Evolutionary conservation across 2,113 vertebrate species (phyloP).

Genomic region (Puntigrus tetrazona): DNA sequence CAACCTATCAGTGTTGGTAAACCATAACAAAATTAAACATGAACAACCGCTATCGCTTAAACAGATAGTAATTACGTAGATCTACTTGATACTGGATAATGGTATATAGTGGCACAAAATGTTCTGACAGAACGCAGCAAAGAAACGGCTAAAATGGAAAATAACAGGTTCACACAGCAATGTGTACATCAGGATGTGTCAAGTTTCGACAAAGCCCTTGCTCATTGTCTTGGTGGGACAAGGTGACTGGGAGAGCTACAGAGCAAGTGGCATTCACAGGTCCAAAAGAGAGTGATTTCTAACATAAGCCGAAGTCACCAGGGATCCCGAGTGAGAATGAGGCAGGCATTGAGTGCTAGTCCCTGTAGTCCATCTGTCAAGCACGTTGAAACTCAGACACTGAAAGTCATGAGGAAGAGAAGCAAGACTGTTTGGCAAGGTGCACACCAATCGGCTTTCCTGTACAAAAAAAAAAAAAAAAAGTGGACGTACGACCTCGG

Average conservation of each 20-base stretch:
- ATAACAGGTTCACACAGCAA: not conserved
- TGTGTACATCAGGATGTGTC: not conserved
- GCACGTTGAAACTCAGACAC: slow-evolving; percentile 23
- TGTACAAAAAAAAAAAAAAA: no score
- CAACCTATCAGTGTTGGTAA: not conserved
- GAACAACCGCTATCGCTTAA: no score
- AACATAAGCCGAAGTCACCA: slow-evolving; percentile 25
- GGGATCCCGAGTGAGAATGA: slow-evolving; percentile 18
- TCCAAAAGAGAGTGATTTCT: slow-evolving; percentile 18
- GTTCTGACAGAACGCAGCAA: not conserved
- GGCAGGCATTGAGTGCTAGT: slow-evolving; percentile 31
- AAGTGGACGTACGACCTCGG: not conserved
- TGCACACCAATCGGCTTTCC: not conserved
- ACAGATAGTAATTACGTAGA: not conserved
- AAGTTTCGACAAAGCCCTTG: not conserved
- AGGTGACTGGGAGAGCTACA: slow-evolving; percentile 12
- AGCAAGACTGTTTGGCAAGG: not conserved
- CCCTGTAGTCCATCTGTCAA: slow-evolving; percentile 36
- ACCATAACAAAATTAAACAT: no score
- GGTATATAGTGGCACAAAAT: not conserved
- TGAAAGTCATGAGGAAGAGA: slow-evolving; percentile 17
- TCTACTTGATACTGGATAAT: not conserved
- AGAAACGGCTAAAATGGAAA: no score
- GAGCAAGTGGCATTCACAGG: slow-evolving; percentile 19
- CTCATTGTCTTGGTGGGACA: slow-evolving; percentile 16